These are phyloP conservation scores for Altica lythri DNA, from an alignment of 2,888 invertebrate species.

Conservation along the genomic window DNA sequence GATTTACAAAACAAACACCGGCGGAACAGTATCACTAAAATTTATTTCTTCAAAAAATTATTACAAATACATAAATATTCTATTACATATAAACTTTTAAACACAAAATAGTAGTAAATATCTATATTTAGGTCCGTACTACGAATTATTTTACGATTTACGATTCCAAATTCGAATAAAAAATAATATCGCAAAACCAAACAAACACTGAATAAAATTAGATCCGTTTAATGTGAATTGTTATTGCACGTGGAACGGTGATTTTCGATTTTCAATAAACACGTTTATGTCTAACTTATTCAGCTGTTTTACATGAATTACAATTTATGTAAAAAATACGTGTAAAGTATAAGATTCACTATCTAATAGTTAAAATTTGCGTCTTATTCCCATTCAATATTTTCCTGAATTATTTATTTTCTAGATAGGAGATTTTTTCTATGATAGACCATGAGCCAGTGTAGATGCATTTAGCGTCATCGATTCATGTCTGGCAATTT, in stretches of 20 bases:
- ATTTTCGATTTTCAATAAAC: background rate
- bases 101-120: slow-evolving; percentile 7
- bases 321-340: background rate
- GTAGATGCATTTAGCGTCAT: too few relatives aligned
- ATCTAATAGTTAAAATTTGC: too few relatives aligned
- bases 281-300: background rate
- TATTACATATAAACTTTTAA: background rate
- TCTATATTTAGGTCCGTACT: slow-evolving; percentile 8
- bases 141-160: slow-evolving; percentile 4
- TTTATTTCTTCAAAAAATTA: too few relatives aligned
- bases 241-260: slow-evolving; percentile 4
- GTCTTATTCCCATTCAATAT: too few relatives aligned
- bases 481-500: too few relatives aligned
- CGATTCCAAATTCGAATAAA: background rate
- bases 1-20: too few relatives aligned
- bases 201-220: slow-evolving; percentile 7
- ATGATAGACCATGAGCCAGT: too few relatives aligned
- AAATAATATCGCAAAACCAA: slow-evolving; percentile 2
- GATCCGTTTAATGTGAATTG: background rate
- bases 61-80: background rate
- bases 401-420: too few relatives aligned
- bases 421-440: too few relatives aligned
- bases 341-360: too few relatives aligned
- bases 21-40: too few relatives aligned
- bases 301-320: background rate